Evolutionary conservation across 2,113 vertebrate genomes (phyloP), one percentile per base, ranked within the genome.

Genomic region (Acrocephalus arundinaceus): DNA sequence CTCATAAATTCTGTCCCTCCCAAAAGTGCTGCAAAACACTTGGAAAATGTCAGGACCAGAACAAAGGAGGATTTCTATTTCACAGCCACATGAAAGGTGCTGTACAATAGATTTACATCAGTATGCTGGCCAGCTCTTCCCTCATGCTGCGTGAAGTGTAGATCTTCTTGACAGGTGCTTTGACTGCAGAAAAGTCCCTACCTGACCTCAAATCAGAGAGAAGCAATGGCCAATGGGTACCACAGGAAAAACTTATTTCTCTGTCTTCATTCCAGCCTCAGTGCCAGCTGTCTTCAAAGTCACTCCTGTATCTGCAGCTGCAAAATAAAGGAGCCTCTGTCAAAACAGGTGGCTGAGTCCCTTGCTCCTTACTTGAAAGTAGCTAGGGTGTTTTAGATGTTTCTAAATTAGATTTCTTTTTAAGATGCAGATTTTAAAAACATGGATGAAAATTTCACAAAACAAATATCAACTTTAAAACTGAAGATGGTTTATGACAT

Each of bases 181-280:
- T 84, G 75, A 90, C 45, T 18, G 57, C 45, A 89, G 73, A 70
- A 72, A 87, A 85, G 62, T 82, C 82, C 85, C 85, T 68, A 9
- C 24, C 58, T 80, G 71, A 83, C 75, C 57, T 92, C 90, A 95
- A 70, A 95, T 92, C 66, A 95, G 83, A 78, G 75, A 52, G 41
- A 83, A 41, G 66, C 70, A 94, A 82, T 54, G 46, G 66, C 57
- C 77, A 85, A 31, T 55, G 62, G 27, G 18, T 87, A 62, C 46
- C 70, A 62, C 1, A 55, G 77, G 93, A 84, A 80, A 96, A 92
- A 82, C 30, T 58, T 74, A 88, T 20, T 88, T 73, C 70, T 91
- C 45, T 85, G 43, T 81, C 61, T 87, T 94, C 58, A 37, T 85
- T 95, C 37, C n/a, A 73, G 24, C 30, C 15, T 14, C 31, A 9